Percentiles rank a stretch among this genome's conserved stretches.
Conservation (phyloP, 2,888 invertebrate genomes). For the Cephus nigrinus region DNA sequence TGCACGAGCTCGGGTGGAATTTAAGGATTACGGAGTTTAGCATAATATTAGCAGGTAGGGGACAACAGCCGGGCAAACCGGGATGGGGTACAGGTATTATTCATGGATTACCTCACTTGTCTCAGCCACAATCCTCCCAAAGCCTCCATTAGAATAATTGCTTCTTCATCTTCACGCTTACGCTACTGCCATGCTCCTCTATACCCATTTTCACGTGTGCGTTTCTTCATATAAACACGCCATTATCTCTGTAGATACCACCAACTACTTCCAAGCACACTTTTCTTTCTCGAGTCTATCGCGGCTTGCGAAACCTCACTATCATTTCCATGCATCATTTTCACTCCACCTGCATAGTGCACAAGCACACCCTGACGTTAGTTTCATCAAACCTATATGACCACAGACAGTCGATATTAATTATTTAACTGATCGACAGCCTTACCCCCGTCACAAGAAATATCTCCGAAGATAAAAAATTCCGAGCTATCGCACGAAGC, state of each 20-base stretch:
- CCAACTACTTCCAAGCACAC: not conserved
- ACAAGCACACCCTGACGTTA: not conserved
- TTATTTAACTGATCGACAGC: not conserved
- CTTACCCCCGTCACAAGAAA: not conserved
- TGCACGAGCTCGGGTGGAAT: conserved; percentile 43
- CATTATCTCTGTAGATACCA: not conserved
- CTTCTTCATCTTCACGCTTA: conserved; percentile 64
- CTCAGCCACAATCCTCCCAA: conserved; percentile 59
- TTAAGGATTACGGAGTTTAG: conserved; percentile 63
- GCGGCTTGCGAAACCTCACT: not conserved
- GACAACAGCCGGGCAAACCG: conserved; percentile 23
- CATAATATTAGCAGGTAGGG: conserved; percentile 57
- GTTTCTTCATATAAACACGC: not conserved
- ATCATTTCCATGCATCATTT: not conserved
- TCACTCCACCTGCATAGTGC: not conserved
- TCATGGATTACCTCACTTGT: conserved; percentile 66
- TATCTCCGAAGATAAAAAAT: not conserved
- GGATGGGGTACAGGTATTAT: conserved; percentile 50
- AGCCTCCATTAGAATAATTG: conserved; percentile 65
- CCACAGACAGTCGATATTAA: not conserved
- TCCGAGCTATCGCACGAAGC: not conserved
- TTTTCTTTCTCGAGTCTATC: not conserved
- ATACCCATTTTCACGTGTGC: not conserved
- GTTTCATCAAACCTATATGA: not conserved
- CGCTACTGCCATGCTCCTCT: conserved; percentile 26